phyloP scores from a whole-genome alignment of 2,888 invertebrate genomes.

The Epistrophe grossulariae region DNA sequence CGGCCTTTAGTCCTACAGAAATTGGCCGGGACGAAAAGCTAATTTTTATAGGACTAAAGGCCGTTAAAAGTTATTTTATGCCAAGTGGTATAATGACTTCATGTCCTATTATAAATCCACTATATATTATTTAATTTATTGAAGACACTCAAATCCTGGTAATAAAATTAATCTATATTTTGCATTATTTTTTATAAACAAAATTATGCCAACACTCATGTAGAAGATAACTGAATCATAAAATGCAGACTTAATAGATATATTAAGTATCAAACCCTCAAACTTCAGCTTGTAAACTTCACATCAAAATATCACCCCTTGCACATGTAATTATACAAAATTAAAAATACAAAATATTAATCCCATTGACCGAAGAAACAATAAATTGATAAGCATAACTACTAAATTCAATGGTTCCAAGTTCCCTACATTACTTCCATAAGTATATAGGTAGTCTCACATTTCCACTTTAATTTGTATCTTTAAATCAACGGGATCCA shows the following conservation, averaged over 20 bases:
- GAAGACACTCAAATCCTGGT: not conserved
- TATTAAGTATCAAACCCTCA: not conserved
- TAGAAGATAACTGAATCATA: not conserved
- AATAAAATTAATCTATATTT: not conserved
- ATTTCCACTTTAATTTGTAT: slow-evolving; percentile 67
- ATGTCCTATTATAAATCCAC: no score
- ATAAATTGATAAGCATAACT: slow-evolving; percentile 64
- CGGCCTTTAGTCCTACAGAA: no score
- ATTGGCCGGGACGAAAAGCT: no score
- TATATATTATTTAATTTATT: not conserved
- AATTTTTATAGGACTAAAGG: no score
- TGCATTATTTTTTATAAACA: not conserved
- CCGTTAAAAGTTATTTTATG: no score
- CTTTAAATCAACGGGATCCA: slow-evolving; percentile 56
- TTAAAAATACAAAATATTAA: slow-evolving; percentile 25
- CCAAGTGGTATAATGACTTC: no score
- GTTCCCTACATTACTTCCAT: slow-evolving; percentile 20
- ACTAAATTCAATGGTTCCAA: slow-evolving; percentile 26
- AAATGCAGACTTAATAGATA: not conserved
- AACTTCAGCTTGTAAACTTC: not conserved
- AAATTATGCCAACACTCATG: not conserved
- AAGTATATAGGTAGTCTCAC: slow-evolving; percentile 5
- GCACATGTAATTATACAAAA: not conserved
- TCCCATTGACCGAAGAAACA: slow-evolving; percentile 44
- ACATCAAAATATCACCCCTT: slow-evolving; percentile 31